Percentiles rank a stretch among this genome's conserved stretches.
phyloP scores from a whole-genome alignment of 2,888 invertebrate genomes.

The Dyspetes luteomarginatus region DNA sequence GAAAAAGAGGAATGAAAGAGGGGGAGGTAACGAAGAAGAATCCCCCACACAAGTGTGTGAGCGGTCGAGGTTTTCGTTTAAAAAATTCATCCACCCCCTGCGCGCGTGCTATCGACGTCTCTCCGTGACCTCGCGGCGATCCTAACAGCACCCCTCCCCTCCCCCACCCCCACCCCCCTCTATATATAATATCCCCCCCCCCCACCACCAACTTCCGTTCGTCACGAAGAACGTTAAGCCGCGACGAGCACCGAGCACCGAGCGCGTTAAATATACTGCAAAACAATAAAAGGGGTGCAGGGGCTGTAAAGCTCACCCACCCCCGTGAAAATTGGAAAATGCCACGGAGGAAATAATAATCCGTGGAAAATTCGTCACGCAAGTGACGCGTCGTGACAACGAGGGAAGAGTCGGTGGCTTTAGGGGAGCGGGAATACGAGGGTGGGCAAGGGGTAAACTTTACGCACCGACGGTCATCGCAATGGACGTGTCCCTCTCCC shows the following conservation, averaged over 20 bases:
- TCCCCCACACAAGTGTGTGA: constrained; percentile 37
- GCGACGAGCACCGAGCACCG: constrained; percentile 10
- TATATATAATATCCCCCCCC: neutral
- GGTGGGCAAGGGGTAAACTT: constrained; percentile 50
- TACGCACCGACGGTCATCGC: constrained; percentile 66
- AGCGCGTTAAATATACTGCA: constrained; percentile 49
- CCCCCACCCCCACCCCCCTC: neutral
- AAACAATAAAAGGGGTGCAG: neutral
- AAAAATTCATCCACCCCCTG: constrained; percentile 58
- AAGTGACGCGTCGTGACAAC: constrained; percentile 13
- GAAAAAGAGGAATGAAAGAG: neutral
- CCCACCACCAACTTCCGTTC: constrained; percentile 10
- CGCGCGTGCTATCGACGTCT: constrained; percentile 59
- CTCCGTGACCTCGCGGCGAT: constrained; percentile 56
- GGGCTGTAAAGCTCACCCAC: neutral
- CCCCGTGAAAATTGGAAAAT: constrained; percentile 38
- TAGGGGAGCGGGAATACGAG: neutral
- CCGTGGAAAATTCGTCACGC: constrained; percentile 63
- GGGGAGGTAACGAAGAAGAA: constrained; percentile 20
- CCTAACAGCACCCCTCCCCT: neutral
- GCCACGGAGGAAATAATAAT: constrained; percentile 46
- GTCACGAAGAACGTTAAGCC: constrained; percentile 37
- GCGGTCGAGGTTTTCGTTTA: constrained; percentile 61
- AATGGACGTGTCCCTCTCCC: constrained; percentile 51
- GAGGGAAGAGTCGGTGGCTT: neutral